Conservation (phyloP, 2,113 vertebrate species). For the Siniperca knerii region DNA sequence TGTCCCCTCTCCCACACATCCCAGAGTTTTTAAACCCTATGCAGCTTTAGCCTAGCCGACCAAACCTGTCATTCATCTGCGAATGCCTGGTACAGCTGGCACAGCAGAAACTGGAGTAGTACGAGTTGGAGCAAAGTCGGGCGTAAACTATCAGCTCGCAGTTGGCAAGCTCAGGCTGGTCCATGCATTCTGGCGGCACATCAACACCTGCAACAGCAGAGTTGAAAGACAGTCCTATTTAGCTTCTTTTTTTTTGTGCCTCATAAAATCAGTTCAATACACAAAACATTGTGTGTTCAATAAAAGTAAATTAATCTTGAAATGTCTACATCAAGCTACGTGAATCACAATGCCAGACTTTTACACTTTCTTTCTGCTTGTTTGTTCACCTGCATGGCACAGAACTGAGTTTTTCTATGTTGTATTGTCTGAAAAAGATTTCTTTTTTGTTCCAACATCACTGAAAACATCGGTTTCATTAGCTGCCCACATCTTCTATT, state of each 20-base stretch:
- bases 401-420: background rate
- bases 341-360: background rate
- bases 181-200: constrained; percentile 85
- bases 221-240: background rate
- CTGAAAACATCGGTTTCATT: background rate
- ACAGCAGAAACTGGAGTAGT: constrained; percentile 97
- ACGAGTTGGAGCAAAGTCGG: constrained; percentile 90
- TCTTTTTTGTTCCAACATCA: background rate
- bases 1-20: background rate
- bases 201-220: constrained; percentile 11
- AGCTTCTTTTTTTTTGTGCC: background rate
- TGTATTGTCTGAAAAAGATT: background rate
- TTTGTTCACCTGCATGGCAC: background rate
- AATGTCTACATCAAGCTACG: no score
- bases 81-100: constrained; percentile 89
- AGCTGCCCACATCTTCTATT: background rate
- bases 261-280: background rate
- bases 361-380: background rate
- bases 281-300: background rate
- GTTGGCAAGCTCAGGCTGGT: constrained; percentile 94
- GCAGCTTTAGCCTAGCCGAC: constrained; percentile 36
- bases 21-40: background rate
- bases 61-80: constrained; percentile 32
- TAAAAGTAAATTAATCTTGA: background rate
- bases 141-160: constrained; percentile 93